Percentiles rank a stretch among this genome's conserved stretches.
phyloP scores from a whole-genome alignment of 2,888 invertebrate genomes.

The Tinea pellionella region DNA sequence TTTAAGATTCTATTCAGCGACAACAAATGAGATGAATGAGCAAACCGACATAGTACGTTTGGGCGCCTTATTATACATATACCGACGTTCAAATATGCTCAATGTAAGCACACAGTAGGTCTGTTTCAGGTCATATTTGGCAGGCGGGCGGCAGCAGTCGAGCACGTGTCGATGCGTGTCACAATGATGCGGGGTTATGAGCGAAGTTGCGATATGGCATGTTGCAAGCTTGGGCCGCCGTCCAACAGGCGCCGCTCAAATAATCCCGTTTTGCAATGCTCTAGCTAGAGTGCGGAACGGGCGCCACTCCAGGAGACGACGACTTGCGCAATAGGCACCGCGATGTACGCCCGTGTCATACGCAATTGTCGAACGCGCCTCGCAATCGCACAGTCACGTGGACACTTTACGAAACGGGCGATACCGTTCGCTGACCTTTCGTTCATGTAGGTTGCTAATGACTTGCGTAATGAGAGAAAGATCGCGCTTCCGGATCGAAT shows the following conservation, averaged over 20 bases:
- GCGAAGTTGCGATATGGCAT: conserved; percentile 63
- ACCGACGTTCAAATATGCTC: neutral
- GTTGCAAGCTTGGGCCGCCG: conserved; percentile 65
- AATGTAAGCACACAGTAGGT: neutral
- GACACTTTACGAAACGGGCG: conserved; percentile 40
- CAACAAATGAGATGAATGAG: conserved; percentile 21
- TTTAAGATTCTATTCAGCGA: conserved; percentile 57
- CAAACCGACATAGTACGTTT: conserved; percentile 20
- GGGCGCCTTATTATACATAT: neutral
- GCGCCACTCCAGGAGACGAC: conserved; percentile 44
- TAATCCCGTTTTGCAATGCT: conserved; percentile 66
- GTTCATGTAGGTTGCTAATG: conserved; percentile 36
- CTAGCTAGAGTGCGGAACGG: conserved; percentile 52
- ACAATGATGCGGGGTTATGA: conserved; percentile 65
- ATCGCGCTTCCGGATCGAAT: neutral
- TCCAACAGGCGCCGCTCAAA: conserved; percentile 60
- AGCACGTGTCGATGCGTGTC: conserved; percentile 40
- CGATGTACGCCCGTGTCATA: conserved; percentile 26
- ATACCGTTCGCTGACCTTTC: conserved; percentile 54
- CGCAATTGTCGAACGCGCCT: conserved; percentile 41
- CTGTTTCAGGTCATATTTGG: conserved; percentile 44
- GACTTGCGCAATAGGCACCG: conserved; percentile 34
- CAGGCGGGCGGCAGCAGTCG: conserved; percentile 45
- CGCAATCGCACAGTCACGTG: conserved; percentile 27
- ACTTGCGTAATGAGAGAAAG: conserved; percentile 42